Percentiles rank a stretch among this genome's conserved stretches.
These are phyloP conservation scores for Stigmatopora argus DNA, from an alignment of 2,113 vertebrate species.

Conservation along the genomic window DNA sequence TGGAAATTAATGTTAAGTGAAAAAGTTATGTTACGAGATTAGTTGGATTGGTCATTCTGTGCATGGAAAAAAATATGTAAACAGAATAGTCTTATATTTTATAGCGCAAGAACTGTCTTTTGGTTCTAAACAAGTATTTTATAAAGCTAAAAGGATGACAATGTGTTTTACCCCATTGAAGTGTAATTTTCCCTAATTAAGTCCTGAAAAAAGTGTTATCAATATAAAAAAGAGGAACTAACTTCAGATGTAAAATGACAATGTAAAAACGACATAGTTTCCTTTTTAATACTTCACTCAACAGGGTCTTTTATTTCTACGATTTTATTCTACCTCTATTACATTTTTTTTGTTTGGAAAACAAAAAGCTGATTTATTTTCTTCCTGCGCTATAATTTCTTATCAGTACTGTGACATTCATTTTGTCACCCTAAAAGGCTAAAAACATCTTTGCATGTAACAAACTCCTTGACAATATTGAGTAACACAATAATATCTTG, in stretches of 20 bases:
- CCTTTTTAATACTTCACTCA: neutral
- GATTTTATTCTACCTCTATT: neutral
- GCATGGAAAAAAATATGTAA: too few species aligned
- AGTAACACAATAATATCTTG: neutral
- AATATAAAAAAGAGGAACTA: too few species aligned
- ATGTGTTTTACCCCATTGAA: too few species aligned
- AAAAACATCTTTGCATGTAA: constrained; percentile 1
- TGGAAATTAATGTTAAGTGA: neutral
- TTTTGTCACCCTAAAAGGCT: constrained; percentile 5
- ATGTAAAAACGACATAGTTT: neutral
- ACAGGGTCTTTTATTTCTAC: neutral
- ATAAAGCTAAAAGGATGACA: too few species aligned
- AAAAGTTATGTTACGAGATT: neutral
- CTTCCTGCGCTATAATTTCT: neutral
- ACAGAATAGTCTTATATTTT: too few species aligned
- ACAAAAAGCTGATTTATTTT: neutral
- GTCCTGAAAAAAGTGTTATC: too few species aligned
- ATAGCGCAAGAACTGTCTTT: too few species aligned
- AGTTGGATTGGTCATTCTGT: too few species aligned
- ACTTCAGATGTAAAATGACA: neutral
- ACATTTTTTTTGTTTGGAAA: neutral
- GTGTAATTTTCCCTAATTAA: too few species aligned
- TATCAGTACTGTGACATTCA: neutral
- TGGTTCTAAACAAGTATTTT: too few species aligned
- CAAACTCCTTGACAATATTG: neutral